Evolutionary conservation across 1,140 invertebrate genomes (phyloP), one percentile per base, ranked within the genome.

Genomic region (Trachymyrmex cornetzi): DNA sequence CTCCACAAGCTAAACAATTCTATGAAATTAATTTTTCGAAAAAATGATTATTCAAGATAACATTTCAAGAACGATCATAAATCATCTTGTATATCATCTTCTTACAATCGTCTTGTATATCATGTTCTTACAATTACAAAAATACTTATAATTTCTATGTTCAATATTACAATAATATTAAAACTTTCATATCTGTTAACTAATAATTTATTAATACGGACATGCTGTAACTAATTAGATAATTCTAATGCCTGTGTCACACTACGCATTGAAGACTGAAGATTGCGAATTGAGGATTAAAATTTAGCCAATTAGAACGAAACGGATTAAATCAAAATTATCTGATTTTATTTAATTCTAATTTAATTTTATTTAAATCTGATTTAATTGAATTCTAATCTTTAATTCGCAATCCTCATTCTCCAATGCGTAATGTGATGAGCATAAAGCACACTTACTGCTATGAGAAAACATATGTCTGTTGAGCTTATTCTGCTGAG

Each of bases 401-500:
- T 38, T 38, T 38, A 38, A 38, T 38, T 38, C 34, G 6, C 34
- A 38, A 38, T 38, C 6, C 6, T 7, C 34, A 38, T 7, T 38
- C 7, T 38, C 34, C 34, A 38, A 38, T 9, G 34, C 5, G 34
- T 38, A 38, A 38, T 38, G 34, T 38, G 7, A 38, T 0, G 7
- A 0, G 7, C 7, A 38, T 38, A 38, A 67, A 72, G 3, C 27
- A 34, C 50, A 87, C 92, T 92, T 86, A 94, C 93, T 90, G 64
- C 81, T 93, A 67, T 95, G 95, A 0, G 93, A 93, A 38, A 86
- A 82, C 93, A 99, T 98, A 93, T 99, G 99, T 69, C 98, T 96
- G 94, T 99, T 99, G 69, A 99, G 96, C 89, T 95, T 95, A 63
- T 94, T 95, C 53, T 90, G 91, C 55, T 94, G 94, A 3, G 93